phyloP scores from a whole-genome alignment of 1,140 invertebrate species.

The Drosophila tropicalis region DNA sequence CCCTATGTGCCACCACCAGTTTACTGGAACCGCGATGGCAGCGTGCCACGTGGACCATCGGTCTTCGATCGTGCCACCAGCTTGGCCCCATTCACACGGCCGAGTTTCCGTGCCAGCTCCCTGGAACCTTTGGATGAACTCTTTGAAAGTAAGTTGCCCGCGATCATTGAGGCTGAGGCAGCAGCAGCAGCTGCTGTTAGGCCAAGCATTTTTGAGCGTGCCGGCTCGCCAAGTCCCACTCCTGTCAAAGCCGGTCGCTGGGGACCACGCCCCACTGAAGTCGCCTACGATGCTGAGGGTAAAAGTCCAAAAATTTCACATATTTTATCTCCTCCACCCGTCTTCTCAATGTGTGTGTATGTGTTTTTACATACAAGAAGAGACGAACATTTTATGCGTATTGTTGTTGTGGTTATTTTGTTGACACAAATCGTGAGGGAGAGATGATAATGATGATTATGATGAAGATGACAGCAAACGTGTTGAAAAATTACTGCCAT shows the following conservation, averaged over 20 bases:
- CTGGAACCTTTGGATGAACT: constrained; percentile 84
- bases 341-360: constrained; percentile 23
- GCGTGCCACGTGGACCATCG: constrained; percentile 75
- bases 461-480: constrained; percentile 30
- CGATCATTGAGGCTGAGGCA: constrained; percentile 62
- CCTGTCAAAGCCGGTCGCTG: constrained; percentile 88
- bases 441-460: constrained; percentile 6
- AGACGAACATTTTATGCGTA: constrained; percentile 56
- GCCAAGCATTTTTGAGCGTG: constrained; percentile 83
- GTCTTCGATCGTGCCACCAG: constrained; percentile 80
- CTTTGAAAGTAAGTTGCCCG: constrained; percentile 84
- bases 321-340: constrained; percentile 40
- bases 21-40: constrained; percentile 72
- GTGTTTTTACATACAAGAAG: constrained; percentile 50
- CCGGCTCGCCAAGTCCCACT: constrained; percentile 86
- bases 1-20: constrained; percentile 74
- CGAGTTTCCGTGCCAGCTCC: constrained; percentile 82
- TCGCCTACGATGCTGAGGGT: constrained; percentile 89
- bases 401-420: constrained; percentile 64
- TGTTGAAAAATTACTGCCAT: constrained; percentile 70
- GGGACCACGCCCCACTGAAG: constrained; percentile 86
- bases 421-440: constrained; percentile 34
- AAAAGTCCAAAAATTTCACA: constrained; percentile 81
- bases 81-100: constrained; percentile 76
- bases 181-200: constrained; percentile 56